phyloP scores from a whole-genome alignment of 2,888 invertebrate genomes.

The Agonopterix heracliana region DNA sequence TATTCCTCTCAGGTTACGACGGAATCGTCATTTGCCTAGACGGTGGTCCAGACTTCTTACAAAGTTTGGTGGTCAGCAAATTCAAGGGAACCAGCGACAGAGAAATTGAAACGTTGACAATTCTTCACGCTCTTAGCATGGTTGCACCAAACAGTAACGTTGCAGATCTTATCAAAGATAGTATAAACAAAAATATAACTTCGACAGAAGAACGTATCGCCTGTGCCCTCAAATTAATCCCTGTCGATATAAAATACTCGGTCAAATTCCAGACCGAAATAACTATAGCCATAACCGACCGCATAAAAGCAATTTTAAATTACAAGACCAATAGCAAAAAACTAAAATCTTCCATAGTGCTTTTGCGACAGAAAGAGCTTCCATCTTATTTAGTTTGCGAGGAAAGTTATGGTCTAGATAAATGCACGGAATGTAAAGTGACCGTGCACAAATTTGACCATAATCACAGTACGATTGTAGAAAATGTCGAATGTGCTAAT shows the following conservation, averaged over 20 bases:
- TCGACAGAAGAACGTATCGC: constrained; percentile 76
- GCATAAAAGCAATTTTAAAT: constrained; percentile 48
- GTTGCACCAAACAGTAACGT: constrained; percentile 53
- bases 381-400: background rate
- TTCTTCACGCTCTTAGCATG: constrained; percentile 73
- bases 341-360: constrained; percentile 1
- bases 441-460: constrained; percentile 1
- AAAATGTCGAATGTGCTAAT: constrained; percentile 1
- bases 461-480: background rate
- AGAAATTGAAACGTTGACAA: constrained; percentile 73
- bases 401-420: background rate
- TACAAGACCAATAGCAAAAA: background rate
- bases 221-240: constrained; percentile 50
- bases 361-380: background rate
- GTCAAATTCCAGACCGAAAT: constrained; percentile 38
- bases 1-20: constrained; percentile 44
- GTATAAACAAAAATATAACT: constrained; percentile 69
- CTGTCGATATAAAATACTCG: constrained; percentile 51
- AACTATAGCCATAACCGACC: constrained; percentile 51
- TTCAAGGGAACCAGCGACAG: constrained; percentile 53
- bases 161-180: constrained; percentile 43
- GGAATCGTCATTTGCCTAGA: constrained; percentile 86
- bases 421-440: background rate
- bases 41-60: constrained; percentile 84
- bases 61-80: constrained; percentile 67